These are phyloP conservation scores for Distichodus sexfasciatus DNA, from an alignment of 2,797 vertebrate genomes.

Conservation along the genomic window DNA sequence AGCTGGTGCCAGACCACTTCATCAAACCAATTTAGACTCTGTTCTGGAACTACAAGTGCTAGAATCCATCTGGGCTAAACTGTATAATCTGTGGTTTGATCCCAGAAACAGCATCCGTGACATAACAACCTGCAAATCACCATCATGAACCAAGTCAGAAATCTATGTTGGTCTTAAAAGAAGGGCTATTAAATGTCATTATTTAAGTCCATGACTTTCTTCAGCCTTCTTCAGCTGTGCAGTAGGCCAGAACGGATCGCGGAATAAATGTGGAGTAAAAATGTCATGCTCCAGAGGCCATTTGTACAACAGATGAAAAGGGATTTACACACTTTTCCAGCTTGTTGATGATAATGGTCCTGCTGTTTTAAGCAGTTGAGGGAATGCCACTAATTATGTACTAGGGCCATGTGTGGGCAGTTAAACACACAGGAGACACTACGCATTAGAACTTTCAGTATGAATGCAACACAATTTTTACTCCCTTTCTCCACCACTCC, in stretches of 20 bases:
- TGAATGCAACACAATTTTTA: conserved; percentile 29
- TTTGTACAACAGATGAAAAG: conserved; percentile 32
- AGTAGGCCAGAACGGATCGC: too few species aligned
- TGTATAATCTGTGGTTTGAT: too few species aligned
- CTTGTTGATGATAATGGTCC: conserved; percentile 33
- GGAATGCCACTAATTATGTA: conserved; percentile 28
- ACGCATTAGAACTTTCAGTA: conserved; percentile 7
- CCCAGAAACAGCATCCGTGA: too few species aligned
- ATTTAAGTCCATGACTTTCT: not conserved
- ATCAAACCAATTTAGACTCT: too few species aligned
- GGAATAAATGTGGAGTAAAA: conserved; percentile 6
- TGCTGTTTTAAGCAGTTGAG: conserved; percentile 25
- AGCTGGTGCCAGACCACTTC: too few species aligned
- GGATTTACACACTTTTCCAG: conserved; percentile 41
- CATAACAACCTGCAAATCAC: too few species aligned
- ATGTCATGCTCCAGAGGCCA: conserved; percentile 18
- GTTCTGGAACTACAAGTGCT: too few species aligned
- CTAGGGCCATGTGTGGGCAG: conserved; percentile 1
- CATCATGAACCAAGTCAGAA: too few species aligned
- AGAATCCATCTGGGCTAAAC: too few species aligned
- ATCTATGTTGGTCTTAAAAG: too few species aligned
- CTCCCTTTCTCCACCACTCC: conserved; percentile 5
- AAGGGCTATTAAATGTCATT: conserved; percentile 1
- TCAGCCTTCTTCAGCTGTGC: too few species aligned
- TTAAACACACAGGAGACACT: conserved; percentile 35